These are phyloP conservation scores for Scaptomyza polygonia DNA, from an alignment of 2,888 invertebrate genomes.

Conservation along the genomic window DNA sequence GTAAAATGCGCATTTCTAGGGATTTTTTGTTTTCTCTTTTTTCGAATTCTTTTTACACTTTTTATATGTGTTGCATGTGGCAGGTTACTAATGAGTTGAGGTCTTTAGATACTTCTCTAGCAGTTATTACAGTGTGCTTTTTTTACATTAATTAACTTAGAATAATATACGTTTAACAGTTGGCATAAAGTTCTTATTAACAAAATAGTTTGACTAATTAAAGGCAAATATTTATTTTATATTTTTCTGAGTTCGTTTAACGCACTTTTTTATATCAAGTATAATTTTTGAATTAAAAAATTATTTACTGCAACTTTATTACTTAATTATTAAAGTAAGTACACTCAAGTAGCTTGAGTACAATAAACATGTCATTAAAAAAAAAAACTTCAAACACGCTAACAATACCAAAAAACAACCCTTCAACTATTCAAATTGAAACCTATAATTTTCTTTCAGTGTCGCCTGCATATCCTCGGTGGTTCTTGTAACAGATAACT, in stretches of 20 bases:
- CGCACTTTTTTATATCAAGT: no score
- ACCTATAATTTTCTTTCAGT: slow-evolving; percentile 49
- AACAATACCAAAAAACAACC: not conserved
- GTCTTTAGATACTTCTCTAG: not conserved
- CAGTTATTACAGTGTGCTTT: not conserved
- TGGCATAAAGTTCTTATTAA: not conserved
- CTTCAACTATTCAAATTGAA: not conserved
- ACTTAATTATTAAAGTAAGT: not conserved
- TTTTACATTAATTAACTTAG: not conserved
- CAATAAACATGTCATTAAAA: not conserved
- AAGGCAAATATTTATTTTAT: not conserved
- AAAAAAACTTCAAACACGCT: not conserved
- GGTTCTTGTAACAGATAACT: slow-evolving; percentile 69
- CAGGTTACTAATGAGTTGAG: slow-evolving; percentile 36
- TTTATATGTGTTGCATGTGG: slow-evolving; percentile 14
- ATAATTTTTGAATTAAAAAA: no score
- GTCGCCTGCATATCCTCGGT: slow-evolving; percentile 45
- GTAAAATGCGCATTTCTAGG: slow-evolving; percentile 20
- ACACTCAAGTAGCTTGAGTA: not conserved
- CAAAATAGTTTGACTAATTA: not conserved
- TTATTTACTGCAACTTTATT: not conserved
- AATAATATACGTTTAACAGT: not conserved
- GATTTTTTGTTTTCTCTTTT: slow-evolving; percentile 16
- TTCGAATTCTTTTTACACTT: not conserved
- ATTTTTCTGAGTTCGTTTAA: no score